Conservation (phyloP, 2,797 vertebrate species). For the Hybognathus amarus region DNA sequence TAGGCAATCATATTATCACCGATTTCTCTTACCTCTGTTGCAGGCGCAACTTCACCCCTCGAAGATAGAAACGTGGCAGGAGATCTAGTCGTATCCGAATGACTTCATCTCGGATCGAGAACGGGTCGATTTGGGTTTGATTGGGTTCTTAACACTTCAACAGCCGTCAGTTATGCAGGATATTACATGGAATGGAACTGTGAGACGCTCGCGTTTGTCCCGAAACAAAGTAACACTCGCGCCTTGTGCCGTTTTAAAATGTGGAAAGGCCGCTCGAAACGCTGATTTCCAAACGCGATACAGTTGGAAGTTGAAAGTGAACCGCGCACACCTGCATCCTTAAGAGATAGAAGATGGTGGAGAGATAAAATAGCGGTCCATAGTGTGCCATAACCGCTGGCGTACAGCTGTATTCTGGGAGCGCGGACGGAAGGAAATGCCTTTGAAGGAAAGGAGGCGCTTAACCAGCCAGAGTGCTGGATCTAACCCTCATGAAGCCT, state of each 20-base stretch:
- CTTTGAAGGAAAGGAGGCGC: constrained; percentile 47
- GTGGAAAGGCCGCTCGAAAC: constrained; percentile 18
- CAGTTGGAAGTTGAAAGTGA: not conserved
- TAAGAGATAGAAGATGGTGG: constrained; percentile 1
- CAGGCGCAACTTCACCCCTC: constrained; percentile 49
- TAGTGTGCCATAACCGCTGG: constrained; percentile 51
- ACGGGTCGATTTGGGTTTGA: not conserved
- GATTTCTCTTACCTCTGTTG: constrained; percentile 33
- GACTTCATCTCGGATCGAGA: constrained; percentile 49
- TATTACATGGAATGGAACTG: not conserved
- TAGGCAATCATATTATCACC: not conserved
- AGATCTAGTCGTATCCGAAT: constrained; percentile 39
- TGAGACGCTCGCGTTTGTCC: constrained; percentile 13
- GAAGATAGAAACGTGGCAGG: constrained; percentile 46
- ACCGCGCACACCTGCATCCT: constrained; percentile 22
- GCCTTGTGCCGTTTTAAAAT: constrained; percentile 3
- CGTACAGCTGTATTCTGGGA: constrained; percentile 53
- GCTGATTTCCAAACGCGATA: constrained; percentile 3
- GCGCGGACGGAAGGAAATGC: constrained; percentile 61
- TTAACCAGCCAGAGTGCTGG: constrained; percentile 17
- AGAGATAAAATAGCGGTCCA: constrained; percentile 47
- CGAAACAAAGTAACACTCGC: constrained; percentile 38
- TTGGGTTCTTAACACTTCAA: not conserved
- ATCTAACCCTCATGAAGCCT: constrained; percentile 1
- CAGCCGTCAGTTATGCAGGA: not conserved